phyloP scores from a whole-genome alignment of 2,797 vertebrate genomes.

The Cercopithecus hamlyni region DNA sequence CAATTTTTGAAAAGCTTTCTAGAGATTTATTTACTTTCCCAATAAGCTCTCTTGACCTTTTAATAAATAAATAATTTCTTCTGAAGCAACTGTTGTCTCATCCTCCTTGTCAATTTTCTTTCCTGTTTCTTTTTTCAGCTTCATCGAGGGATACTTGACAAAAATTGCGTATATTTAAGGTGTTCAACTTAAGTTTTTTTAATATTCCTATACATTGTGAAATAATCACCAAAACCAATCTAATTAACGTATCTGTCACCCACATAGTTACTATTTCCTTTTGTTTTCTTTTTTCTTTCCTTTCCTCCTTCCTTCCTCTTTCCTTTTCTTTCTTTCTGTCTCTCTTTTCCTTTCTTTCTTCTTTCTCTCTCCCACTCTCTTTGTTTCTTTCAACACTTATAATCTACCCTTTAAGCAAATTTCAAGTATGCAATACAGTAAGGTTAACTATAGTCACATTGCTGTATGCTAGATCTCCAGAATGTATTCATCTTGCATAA shows the following conservation, averaged over 20 bases:
- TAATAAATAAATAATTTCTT: not conserved
- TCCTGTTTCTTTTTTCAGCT: not conserved
- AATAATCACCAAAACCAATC: not conserved
- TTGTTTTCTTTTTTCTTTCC: not conserved
- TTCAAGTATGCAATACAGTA: not conserved
- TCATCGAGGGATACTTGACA: not conserved
- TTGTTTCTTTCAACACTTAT: not conserved
- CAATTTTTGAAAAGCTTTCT: not conserved
- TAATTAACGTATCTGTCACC: fast-evolving
- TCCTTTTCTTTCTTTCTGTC: not conserved
- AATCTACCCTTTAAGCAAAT: too few relatives aligned
- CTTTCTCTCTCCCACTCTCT: not conserved
- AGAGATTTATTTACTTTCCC: not conserved
- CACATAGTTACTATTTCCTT: not conserved
- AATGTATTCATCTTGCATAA: not conserved
- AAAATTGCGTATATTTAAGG: not conserved
- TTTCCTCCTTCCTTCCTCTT: not conserved
- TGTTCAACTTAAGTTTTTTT: not conserved
- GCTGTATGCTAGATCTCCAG: too few relatives aligned
- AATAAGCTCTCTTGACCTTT: not conserved
- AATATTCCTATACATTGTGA: not conserved
- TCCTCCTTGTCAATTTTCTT: not conserved
- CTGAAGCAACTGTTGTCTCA: not conserved
- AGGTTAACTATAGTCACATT: not conserved
- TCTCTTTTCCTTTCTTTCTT: not conserved